These are phyloP conservation scores for Verasper variegatus DNA, from an alignment of 2,113 vertebrate genomes.

Conservation along the genomic window DNA sequence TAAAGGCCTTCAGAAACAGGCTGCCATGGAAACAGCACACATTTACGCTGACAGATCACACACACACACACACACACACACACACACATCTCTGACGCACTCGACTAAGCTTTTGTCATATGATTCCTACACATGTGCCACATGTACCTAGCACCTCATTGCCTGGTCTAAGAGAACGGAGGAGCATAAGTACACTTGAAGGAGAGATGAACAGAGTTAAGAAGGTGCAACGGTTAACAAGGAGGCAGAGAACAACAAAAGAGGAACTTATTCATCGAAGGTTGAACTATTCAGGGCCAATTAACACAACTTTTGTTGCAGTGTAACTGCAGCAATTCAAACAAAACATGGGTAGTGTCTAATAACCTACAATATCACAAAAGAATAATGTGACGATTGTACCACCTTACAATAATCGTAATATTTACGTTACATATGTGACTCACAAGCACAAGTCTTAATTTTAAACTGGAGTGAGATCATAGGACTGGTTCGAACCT, in stretches of 20 bases:
- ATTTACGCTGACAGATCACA: conserved; percentile 8
- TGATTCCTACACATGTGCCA: conserved; percentile 11
- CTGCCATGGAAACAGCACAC: conserved; percentile 11
- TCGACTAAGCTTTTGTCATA: conserved; percentile 17
- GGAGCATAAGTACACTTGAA: conserved; percentile 69
- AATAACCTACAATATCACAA: not conserved
- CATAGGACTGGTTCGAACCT: conserved; percentile 6
- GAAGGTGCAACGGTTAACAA: conserved; percentile 19
- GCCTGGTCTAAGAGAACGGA: conserved; percentile 25
- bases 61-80: too few relatives aligned
- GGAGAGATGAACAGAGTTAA: conserved; percentile 26
- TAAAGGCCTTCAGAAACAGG: conserved; percentile 27
- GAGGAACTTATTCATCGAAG: not conserved
- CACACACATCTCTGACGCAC: too few relatives aligned
- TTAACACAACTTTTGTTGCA: not conserved
- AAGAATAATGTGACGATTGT: not conserved
- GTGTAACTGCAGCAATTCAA: not conserved
- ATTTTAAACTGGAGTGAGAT: conserved; percentile 2
- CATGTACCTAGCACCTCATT: conserved; percentile 40
- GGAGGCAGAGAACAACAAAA: conserved; percentile 23
- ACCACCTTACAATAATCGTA: not conserved
- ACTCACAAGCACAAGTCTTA: conserved; percentile 13
- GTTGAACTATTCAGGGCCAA: not conserved
- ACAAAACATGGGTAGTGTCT: not conserved
- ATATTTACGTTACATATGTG: not conserved